Evolutionary conservation across 2,888 invertebrate genomes (phyloP), one percentile per base, ranked within the genome.

Genomic region (Danaus chrysippus): DNA sequence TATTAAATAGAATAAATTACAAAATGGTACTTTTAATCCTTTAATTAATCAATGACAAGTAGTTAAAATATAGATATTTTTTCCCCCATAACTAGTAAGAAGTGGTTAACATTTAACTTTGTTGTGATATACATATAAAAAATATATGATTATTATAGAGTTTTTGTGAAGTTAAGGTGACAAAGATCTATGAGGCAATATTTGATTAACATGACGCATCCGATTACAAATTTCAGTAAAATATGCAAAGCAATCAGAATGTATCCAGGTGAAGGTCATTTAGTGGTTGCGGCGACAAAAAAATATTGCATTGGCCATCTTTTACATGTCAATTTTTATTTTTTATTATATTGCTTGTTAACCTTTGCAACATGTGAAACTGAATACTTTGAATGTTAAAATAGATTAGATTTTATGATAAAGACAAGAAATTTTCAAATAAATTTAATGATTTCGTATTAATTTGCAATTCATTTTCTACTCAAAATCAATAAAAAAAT

Each of bases 241-340:
- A 56, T 58, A 60, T 58, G 42, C 52, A 59, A 46, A 59, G 53
- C 46, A 46, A 54, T 58, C 58, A 64, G 42, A 49, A 56, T 64
- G 49, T 49, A 49, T 66, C 64, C 58, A 56, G 64, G 64, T 58
- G 64, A 66, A 64, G 66, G 66, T 66, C 53, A 59, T 59, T 54
- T 17, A 56, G 44, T 42, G 53, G 13, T 15, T 44, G 57, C 61
- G 44, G 43, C 11, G 49, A 49, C 49, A 57, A 57, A 61, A 57
- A 63, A 66, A 58, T 43, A 56, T 11, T 56, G 46, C 42, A 52
- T 56, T 34, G 10, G 41, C 42, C 57, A 56, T 42, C 41, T 44
- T 55, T 41, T 10, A 41, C 54, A 42, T 55, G 54, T 42, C 42
- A 55, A 41, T 42, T 23, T 23, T 42, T 11, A 12, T 55, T 54